Percentiles rank a stretch among this genome's conserved stretches.
phyloP scores from a whole-genome alignment of 1,140 invertebrate genomes.

The Proctacanthus coquilletti region DNA sequence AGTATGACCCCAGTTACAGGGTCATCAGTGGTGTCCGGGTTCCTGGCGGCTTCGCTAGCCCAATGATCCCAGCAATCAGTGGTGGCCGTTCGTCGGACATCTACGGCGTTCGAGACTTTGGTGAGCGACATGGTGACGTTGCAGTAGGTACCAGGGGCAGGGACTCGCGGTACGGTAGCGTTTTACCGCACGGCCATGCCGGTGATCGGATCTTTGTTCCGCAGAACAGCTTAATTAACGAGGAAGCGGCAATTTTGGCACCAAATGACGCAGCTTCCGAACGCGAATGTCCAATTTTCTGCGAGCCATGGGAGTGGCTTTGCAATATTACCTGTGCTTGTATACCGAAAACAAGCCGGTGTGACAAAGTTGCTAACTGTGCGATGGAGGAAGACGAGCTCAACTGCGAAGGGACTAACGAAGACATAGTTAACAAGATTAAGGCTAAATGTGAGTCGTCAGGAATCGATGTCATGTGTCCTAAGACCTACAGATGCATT shows the following conservation, averaged over 20 bases:
- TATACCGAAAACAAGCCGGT: slow-evolving; percentile 30
- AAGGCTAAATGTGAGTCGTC: slow-evolving; percentile 39
- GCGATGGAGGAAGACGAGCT: slow-evolving; percentile 49
- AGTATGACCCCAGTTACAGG: slow-evolving; percentile 1
- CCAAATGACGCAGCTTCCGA: slow-evolving; percentile 14
- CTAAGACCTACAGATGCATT: slow-evolving; percentile 55
- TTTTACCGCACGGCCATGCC: slow-evolving; percentile 13
- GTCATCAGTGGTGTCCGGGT: not conserved
- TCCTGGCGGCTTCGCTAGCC: slow-evolving; percentile 8
- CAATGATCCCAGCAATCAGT: not conserved
- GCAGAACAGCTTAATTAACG: not conserved
- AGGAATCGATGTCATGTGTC: slow-evolving; percentile 46
- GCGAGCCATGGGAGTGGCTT: slow-evolving; percentile 34
- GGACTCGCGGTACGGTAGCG: slow-evolving; percentile 12
- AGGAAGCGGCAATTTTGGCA: not conserved
- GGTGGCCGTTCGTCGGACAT: slow-evolving; percentile 9
- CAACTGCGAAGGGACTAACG: slow-evolving; percentile 35
- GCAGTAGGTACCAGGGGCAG: slow-evolving; percentile 19
- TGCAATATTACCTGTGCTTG: slow-evolving; percentile 44
- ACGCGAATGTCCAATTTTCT: slow-evolving; percentile 33
- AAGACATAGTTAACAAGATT: slow-evolving; percentile 30
- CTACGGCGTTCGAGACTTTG: slow-evolving; percentile 14
- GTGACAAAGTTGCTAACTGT: slow-evolving; percentile 42
- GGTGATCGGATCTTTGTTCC: not conserved
- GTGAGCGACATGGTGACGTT: slow-evolving; percentile 13